Conservation (phyloP, 2,888 invertebrate genomes). For the Drosophila pseudotakahashii region DNA sequence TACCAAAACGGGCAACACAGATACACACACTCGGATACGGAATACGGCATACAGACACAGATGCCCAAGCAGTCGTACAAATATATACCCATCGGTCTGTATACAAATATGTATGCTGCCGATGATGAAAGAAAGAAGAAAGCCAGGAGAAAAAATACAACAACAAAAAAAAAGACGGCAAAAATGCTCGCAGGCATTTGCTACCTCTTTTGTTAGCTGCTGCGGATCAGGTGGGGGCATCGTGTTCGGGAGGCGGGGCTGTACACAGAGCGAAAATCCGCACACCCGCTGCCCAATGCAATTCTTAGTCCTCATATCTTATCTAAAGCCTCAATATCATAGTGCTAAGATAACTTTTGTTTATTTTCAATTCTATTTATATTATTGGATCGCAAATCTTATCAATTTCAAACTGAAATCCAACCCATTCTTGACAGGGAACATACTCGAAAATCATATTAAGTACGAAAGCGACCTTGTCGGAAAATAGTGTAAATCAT, state of each 20-base stretch:
- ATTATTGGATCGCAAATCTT: background rate
- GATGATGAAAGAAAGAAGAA: conserved; percentile 63
- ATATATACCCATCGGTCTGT: conserved; percentile 26
- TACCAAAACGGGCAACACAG: conserved; percentile 78
- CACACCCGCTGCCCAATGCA: conserved; percentile 13
- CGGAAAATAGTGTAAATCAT: background rate
- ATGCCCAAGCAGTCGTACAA: conserved; percentile 31
- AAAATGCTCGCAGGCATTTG: conserved; percentile 71
- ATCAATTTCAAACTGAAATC: background rate
- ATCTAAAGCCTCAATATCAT: background rate
- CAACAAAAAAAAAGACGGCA: conserved; percentile 33
- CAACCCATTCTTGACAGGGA: background rate
- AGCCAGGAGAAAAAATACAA: conserved; percentile 51
- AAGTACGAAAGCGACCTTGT: background rate
- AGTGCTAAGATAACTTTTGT: background rate
- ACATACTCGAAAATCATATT: background rate
- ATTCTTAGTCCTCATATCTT: background rate
- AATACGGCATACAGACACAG: conserved; percentile 26
- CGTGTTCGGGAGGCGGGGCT: conserved; percentile 9
- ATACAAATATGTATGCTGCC: conserved; percentile 44
- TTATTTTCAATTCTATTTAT: conserved; percentile 6
- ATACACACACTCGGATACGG: conserved; percentile 24
- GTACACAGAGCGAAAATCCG: conserved; percentile 25
- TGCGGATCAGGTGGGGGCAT: conserved; percentile 51
- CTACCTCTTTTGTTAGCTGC: conserved; percentile 45